Conservation (phyloP, 2,888 invertebrate genomes). For the Acleris emargana region DNA sequence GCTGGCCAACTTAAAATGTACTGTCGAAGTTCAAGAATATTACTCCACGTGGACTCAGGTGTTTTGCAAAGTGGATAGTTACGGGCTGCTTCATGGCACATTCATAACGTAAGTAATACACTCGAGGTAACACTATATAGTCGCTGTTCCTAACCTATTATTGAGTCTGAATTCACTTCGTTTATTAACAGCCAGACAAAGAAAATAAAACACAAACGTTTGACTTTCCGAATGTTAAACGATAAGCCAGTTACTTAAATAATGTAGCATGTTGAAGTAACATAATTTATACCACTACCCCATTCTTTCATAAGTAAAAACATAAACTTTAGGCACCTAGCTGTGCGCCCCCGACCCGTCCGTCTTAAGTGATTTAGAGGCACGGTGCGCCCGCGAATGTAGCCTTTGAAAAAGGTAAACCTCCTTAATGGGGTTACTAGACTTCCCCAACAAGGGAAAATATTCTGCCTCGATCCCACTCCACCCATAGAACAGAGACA, state of each 20-base stretch:
- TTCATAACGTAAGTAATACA: too few relatives aligned
- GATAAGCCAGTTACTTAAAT: conserved; percentile 10
- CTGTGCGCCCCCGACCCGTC: conserved; percentile 55
- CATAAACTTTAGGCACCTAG: conserved; percentile 67
- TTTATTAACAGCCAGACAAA: conserved; percentile 6
- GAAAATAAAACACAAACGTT: conserved; percentile 4
- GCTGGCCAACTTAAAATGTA: too few relatives aligned
- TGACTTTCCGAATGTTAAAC: conserved; percentile 14
- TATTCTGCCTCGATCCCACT: conserved; percentile 54
- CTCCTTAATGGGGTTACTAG: conserved; percentile 66
- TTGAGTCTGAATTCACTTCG: background rate
- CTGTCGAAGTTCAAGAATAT: too few relatives aligned
- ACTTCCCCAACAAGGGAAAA: conserved; percentile 51
- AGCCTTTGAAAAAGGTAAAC: conserved; percentile 51
- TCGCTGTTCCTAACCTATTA: too few relatives aligned
- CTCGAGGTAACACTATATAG: too few relatives aligned
- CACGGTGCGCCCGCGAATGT: conserved; percentile 64
- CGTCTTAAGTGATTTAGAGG: conserved; percentile 79
- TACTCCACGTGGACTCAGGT: too few relatives aligned
- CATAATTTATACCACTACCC: conserved; percentile 47
- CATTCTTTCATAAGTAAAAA: conserved; percentile 69
- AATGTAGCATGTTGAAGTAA: conserved; percentile 29
- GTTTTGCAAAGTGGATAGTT: too few relatives aligned
- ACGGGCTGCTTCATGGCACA: too few relatives aligned
- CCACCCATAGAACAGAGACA: conserved; percentile 56